These are phyloP conservation scores for Tachina fera DNA, from an alignment of 2,888 invertebrate genomes.

Conservation along the genomic window DNA sequence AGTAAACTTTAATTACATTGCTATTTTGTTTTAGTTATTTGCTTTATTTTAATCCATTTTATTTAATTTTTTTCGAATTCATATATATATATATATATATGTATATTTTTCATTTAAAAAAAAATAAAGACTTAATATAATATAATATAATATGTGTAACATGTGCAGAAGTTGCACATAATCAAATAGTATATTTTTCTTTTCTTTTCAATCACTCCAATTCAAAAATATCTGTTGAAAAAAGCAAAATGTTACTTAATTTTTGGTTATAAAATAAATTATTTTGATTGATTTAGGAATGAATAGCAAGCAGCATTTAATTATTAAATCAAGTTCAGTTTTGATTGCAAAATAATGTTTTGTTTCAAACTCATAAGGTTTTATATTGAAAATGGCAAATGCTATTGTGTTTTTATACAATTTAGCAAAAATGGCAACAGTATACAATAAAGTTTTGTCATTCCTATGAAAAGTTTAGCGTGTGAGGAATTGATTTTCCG, in stretches of 20 bases:
- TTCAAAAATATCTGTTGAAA: too few relatives aligned
- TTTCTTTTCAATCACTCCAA: too few relatives aligned
- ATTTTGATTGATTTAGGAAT: not conserved
- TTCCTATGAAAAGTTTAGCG: too few relatives aligned
- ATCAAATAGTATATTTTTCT: slow-evolving; percentile 28
- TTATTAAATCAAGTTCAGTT: slow-evolving; percentile 36
- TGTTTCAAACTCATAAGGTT: not conserved
- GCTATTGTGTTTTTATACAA: not conserved
- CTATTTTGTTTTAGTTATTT: too few relatives aligned
- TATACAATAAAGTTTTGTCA: not conserved
- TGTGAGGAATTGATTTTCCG: not conserved
- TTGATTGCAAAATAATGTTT: slow-evolving; percentile 46
- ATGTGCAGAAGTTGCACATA: slow-evolving; percentile 29
- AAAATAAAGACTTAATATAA: slow-evolving; percentile 15
- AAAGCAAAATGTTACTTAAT: not conserved
- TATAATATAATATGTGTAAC: slow-evolving; percentile 27
- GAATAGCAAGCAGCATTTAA: not conserved
- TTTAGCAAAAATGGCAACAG: not conserved
- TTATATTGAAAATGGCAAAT: too few relatives aligned
- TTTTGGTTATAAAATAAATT: slow-evolving; percentile 4
- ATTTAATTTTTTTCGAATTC: too few relatives aligned
- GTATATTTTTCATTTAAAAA: not conserved
- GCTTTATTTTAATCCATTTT: too few relatives aligned
- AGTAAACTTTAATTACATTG: too few relatives aligned
- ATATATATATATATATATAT: too few relatives aligned